phyloP scores from a whole-genome alignment of 2,888 invertebrate genomes.

The Alsophila aescularia region DNA sequence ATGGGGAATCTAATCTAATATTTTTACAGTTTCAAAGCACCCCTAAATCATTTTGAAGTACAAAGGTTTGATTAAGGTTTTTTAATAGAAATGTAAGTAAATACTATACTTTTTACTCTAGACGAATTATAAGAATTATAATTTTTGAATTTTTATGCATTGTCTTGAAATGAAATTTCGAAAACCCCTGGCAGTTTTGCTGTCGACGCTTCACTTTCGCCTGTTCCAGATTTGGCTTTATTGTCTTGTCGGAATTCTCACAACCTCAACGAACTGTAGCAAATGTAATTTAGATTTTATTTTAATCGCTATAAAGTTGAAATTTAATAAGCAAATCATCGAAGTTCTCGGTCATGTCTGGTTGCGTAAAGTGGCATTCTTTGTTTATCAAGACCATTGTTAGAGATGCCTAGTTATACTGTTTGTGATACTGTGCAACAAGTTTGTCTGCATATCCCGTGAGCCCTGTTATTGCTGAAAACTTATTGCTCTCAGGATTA shows the following conservation, averaged over 20 bases:
- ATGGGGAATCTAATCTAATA: too few species aligned
- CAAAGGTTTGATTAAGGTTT: too few species aligned
- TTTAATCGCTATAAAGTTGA: constrained; percentile 26
- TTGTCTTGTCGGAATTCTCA: constrained; percentile 49
- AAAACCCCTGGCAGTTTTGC: constrained; percentile 45
- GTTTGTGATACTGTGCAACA: neutral
- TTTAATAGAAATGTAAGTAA: too few species aligned
- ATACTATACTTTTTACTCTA: too few species aligned
- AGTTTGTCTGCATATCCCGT: too few species aligned
- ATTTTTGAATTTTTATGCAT: neutral
- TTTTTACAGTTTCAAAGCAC: too few species aligned
- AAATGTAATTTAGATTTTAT: constrained; percentile 32
- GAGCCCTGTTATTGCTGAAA: too few species aligned
- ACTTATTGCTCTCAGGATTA: too few species aligned
- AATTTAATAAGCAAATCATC: constrained; percentile 14
- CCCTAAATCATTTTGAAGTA: too few species aligned
- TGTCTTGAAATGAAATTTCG: constrained; percentile 23
- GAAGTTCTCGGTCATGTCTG: constrained; percentile 39
- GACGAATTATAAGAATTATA: too few species aligned
- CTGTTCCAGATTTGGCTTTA: constrained; percentile 51
- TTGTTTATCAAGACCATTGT: constrained; percentile 32
- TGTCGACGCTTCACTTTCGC: constrained; percentile 61
- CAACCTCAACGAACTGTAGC: constrained; percentile 35
- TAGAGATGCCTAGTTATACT: neutral
- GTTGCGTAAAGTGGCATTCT: constrained; percentile 35